phyloP scores from a whole-genome alignment of 1,140 invertebrate genomes.

The Drosophila athabasca region DNA sequence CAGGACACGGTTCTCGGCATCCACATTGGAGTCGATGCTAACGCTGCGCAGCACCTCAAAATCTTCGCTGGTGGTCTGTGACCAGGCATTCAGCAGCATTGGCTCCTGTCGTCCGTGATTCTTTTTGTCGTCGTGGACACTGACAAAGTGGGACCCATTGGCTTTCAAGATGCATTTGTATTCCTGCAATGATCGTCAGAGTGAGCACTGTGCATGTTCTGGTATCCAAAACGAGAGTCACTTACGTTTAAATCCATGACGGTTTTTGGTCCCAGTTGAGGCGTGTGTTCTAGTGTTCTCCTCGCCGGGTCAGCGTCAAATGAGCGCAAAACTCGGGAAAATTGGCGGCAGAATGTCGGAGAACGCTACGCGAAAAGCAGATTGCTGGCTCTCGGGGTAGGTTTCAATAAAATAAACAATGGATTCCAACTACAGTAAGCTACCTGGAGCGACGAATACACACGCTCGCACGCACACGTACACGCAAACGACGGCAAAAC shows the following conservation, averaged over 20 bases:
- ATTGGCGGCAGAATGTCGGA: constrained; percentile 66
- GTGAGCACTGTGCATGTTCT: too few relatives aligned
- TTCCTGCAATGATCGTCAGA: constrained; percentile 11
- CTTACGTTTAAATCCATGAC: constrained; percentile 61
- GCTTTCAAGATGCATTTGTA: constrained; percentile 34
- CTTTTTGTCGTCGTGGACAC: constrained; percentile 14
- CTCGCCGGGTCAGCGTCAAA: constrained; percentile 49
- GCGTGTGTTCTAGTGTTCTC: constrained; percentile 6
- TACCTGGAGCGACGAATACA: constrained; percentile 39
- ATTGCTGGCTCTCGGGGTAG: constrained; percentile 28
- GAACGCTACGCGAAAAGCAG: constrained; percentile 44
- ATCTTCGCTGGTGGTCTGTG: constrained; percentile 65
- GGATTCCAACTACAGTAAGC: constrained; percentile 63
- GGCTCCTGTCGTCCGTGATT: constrained; percentile 24
- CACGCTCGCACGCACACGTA: constrained; percentile 19
- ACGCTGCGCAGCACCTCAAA: constrained; percentile 49
- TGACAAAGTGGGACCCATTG: constrained; percentile 36
- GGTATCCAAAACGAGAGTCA: background rate
- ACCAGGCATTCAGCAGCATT: constrained; percentile 70
- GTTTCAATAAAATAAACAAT: constrained; percentile 43
- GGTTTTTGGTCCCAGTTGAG: background rate
- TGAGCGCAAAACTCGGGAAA: constrained; percentile 40
- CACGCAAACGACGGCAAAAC: background rate
- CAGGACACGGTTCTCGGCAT: constrained; percentile 55
- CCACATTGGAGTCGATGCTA: constrained; percentile 25